Evolutionary conservation across 2,113 vertebrate genomes (phyloP), one percentile per base, ranked within the genome.

Genomic region (Nothocercus nigrocapillus): DNA sequence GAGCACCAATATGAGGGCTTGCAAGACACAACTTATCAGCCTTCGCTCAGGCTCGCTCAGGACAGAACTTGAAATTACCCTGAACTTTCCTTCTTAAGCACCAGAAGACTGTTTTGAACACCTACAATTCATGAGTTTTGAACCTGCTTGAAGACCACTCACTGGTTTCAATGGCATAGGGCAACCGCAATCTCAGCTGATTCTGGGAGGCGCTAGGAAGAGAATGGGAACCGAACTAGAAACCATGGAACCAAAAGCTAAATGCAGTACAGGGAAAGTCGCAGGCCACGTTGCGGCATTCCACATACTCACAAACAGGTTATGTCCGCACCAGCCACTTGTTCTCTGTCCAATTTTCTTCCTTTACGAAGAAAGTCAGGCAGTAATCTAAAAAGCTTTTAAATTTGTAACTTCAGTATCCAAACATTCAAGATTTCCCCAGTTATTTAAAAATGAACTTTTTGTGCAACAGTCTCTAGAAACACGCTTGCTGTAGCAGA

Each of bases 41-140:
- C 11, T 67, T 67, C 56, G 24, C 1, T 1, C 69, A 83, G 49
- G 13, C 13, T 40, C 68, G 18, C n/a, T 82, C 58, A 70, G 76
- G 28, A 77, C 5, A 6, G 38, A 89, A 44, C 49, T 13, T 56
- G 22, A 64, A 75, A 64, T 38, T 17, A 85, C 4, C 12, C 25
- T 11, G 28, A 51, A 56, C 14, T 42, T 91, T 45, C n/a, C 73
- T 40, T 28, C 59, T 49, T 11, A 45, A 78, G 59, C 42, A 83
- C 27, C 36, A 58, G 22, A 70, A 58, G 61, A 12, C 30, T 16
- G 10, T 44, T 85, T 56, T 51, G 14, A 88, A 47, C 25, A 62
- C 14, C 30, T 51, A 19, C 1, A 3, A 69, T 28, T 53, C 24
- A 42, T 1, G 19, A 13, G 22, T 53, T 85, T 85, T 0, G 0